Base-by-base conservation (phyloP, 1,140 invertebrate species). In the Caenorhabditis briggsae region DNA sequence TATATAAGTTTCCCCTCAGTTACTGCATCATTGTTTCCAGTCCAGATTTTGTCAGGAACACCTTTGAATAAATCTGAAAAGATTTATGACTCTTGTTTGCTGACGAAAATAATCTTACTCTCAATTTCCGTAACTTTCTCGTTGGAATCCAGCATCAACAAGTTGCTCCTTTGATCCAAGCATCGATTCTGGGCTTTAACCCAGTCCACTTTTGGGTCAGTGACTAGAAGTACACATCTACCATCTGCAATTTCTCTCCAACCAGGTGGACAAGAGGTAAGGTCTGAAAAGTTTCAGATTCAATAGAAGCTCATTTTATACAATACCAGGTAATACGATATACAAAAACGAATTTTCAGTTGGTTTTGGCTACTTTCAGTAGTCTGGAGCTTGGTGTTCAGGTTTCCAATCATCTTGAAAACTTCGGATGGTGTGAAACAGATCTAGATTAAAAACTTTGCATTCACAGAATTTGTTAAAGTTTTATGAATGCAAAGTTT, bases 21-120 rank as follows among this genome's bases (percentile, higher is more conserved):
- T 6, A n/a, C 41, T 41, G 84, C 23, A 78, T 85, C 84, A 8
- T 61, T 85, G n/a, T 85, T 46, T 33, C 84, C 84, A 74, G 46
- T 78, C 84, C 84, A 85, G 18, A 65, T 20, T 41, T 43, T 50
- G 2, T 18, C 53, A 7, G 64, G 23, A 9, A 65, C 59, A 85
- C 23, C 65, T 50, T 61, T 78, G n/a, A 56, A 58, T 8, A 25
- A 6, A 6, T 53, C 84, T 85, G 43, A 14, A 84, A 84, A 11
- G 0, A 12, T 7, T 55, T 41, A 1, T 2, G 5, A 18, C 2
- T 70, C 1, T 74, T 33, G 33, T 59, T 1, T 20, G 25, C 3
- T 25, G 18, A 41, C 2, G 41, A 18, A 9, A 7, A 53, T 53
- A 25, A 8, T 74, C 65, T 56, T 8, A 85, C 84, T 43, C 25